Conservation (phyloP, 2,888 invertebrate genomes). For the Caenorhabditis sp. region DNA sequence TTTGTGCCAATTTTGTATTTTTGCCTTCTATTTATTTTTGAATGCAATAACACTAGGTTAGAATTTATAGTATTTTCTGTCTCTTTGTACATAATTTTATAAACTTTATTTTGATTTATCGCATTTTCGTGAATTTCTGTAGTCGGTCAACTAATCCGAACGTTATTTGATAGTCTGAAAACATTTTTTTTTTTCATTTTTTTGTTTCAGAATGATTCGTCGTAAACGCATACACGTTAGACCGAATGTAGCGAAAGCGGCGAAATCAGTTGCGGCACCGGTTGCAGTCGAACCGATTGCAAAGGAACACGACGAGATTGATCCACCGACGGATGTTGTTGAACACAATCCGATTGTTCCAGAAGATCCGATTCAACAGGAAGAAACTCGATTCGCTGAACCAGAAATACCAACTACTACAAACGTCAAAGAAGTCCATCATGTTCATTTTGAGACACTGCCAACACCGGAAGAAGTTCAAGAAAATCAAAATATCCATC, state of each 20-base stretch:
- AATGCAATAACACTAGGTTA: background rate
- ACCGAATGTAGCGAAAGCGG: slow-evolving; percentile 42
- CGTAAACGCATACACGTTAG: slow-evolving; percentile 40
- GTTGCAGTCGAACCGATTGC: background rate
- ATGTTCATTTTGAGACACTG: slow-evolving; percentile 25
- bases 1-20: background rate
- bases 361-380: slow-evolving; percentile 3
- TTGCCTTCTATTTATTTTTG: background rate
- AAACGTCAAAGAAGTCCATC: slow-evolving; percentile 9
- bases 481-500: background rate
- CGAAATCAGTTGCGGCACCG: slow-evolving; percentile 3
- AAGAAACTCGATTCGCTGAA: background rate
- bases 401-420: background rate
- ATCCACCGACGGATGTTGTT: no score
- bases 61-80: background rate
- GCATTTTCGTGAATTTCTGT: background rate
- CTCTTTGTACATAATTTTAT: background rate
- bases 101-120: background rate
- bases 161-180: background rate
- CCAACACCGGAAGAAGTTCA: background rate
- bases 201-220: no score
- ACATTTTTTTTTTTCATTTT: no score
- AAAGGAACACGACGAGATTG: background rate
- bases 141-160: background rate
- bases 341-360: background rate